Base-by-base conservation (phyloP, 1,140 invertebrate genomes). In the Pteromalus puparum region DNA sequence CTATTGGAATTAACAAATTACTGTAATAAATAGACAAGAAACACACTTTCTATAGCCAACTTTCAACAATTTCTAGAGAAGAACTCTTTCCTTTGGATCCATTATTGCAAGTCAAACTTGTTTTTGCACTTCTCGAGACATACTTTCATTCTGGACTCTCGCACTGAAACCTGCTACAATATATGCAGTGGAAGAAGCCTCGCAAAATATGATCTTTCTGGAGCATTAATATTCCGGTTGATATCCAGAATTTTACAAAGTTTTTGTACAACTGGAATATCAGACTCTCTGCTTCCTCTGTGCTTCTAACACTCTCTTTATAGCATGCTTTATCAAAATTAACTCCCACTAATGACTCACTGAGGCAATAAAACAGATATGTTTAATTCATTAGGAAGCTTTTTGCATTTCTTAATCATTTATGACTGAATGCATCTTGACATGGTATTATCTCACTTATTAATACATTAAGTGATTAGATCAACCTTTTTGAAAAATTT, bases 61-160 rank as follows among this genome's bases (percentile, higher is more conserved):
- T 77, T 65, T 77, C 75, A 65, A 21, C 48, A 77, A 77, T 61
- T 24, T 53, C n/a, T 76, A 53, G 42, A 53, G 7, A 28, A 76
- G 26, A 48, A 28, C 4, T 48, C n/a, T 34, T 48, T 65, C 21
- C 48, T 77, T 34, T 30, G 28, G 75, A 77, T 77, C 12, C 53
- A 77, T 77, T n/a, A 77, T 77, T 77, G 21, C n/a, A 30, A 61
- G 42, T 21, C 6, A 75, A 75, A 75, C 75, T 77, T 61, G 42
- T 38, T 76, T 48, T 77, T 77, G 24, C n/a, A 77, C 9, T 15
- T 77, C 10, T 77, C 12, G 28, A 77, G 24, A 34, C 75, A 77
- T 34, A 77, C 48, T 77, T 77, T 77, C 67, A 28, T 70, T 30
- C 67, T 28, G 15, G 67, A 28, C 24, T 70, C 26, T 70, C 53